These are phyloP conservation scores for Phoebastria nigripes DNA, from an alignment of 2,797 vertebrate genomes.

Conservation along the genomic window DNA sequence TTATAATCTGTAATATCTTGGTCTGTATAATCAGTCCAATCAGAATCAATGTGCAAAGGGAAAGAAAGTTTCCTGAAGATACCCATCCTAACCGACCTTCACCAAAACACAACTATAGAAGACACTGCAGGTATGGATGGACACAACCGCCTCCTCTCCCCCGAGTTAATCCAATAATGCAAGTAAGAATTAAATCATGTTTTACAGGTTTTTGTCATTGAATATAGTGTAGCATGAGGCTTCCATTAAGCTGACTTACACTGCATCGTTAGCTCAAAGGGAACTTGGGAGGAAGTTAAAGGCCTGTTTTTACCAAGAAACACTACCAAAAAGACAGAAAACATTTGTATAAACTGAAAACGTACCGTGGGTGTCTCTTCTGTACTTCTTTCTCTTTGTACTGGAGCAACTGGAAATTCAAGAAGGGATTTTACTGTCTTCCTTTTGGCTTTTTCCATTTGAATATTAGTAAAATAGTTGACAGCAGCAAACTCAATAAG, in stretches of 20 bases:
- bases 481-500: conserved; percentile 98
- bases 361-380: conserved; percentile 83
- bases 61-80: background rate
- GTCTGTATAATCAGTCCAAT: background rate
- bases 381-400: conserved; percentile 77
- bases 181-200: background rate
- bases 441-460: conserved; percentile 88
- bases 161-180: background rate
- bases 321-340: background rate
- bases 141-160: background rate
- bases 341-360: background rate
- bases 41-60: background rate
- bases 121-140: background rate
- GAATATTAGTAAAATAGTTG: conserved; percentile 95
- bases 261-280: background rate
- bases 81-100: background rate
- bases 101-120: background rate
- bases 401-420: conserved; percentile 77
- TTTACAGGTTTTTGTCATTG: background rate
- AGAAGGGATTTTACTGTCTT: conserved; percentile 84
- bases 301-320: background rate
- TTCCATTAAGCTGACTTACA: background rate
- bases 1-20: background rate
- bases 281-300: background rate
- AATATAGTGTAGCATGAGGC: background rate